These are phyloP conservation scores for Doris montereyensis DNA, from an alignment of 2,888 invertebrate species.

Conservation along the genomic window DNA sequence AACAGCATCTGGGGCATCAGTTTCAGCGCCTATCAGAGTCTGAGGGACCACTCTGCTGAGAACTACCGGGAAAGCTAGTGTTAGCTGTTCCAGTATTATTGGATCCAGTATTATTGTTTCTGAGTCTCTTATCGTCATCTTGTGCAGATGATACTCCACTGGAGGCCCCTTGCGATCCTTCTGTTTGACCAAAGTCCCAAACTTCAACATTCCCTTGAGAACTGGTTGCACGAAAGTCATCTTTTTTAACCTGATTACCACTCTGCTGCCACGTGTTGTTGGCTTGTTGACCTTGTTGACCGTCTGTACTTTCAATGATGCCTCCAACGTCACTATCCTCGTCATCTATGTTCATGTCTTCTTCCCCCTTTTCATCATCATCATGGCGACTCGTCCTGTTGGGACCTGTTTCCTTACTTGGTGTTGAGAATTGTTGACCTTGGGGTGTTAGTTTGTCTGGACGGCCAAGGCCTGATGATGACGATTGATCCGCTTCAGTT, in stretches of 20 bases:
- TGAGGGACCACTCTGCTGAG: too few species aligned
- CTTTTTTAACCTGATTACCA: too few species aligned
- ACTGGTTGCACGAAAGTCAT: too few species aligned
- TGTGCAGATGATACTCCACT: constrained; percentile 11
- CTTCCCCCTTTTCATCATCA: constrained; percentile 40
- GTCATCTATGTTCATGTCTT: constrained; percentile 46
- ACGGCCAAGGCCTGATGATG: constrained; percentile 18
- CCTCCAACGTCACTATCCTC: constrained; percentile 24
- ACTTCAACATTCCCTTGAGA: background rate
- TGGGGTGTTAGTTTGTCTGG: background rate
- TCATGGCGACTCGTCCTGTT: background rate
- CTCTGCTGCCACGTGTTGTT: too few species aligned
- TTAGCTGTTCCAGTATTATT: background rate
- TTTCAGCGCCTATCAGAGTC: too few species aligned
- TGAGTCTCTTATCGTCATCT: constrained; percentile 27
- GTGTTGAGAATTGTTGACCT: background rate
- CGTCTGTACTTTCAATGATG: constrained; percentile 35
- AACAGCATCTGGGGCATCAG: too few species aligned
- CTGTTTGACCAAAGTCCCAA: background rate
- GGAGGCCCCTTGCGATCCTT: background rate
- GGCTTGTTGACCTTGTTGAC: too few species aligned
- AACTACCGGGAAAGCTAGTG: too few species aligned
- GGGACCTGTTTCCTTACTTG: background rate
- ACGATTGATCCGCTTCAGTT: background rate
- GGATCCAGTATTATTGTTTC: background rate